Percentiles rank a stretch among this genome's conserved stretches.
Conservation (phyloP, 2,888 invertebrate genomes). For the Cataglyphis altisquamis region DNA sequence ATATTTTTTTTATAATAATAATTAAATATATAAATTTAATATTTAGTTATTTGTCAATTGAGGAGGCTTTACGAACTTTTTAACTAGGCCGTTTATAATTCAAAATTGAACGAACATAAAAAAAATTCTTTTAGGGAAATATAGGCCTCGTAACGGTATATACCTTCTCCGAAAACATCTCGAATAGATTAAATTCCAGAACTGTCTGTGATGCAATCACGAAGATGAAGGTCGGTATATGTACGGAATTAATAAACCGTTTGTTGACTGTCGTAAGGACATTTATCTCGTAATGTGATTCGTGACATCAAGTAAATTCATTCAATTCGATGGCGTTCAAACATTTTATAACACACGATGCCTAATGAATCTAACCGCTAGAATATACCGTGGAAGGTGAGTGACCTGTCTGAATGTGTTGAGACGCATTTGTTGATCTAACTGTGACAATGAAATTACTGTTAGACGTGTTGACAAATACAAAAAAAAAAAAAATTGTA, state of each 20-base stretch:
- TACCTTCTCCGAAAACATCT: constrained; percentile 29
- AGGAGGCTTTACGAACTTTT: background rate
- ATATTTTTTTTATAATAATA: constrained; percentile 16
- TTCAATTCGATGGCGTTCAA: constrained; percentile 28
- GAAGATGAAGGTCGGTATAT: constrained; percentile 15
- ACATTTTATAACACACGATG: constrained; percentile 13
- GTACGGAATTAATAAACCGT: constrained; percentile 43
- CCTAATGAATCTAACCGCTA: constrained; percentile 67
- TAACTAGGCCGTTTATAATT: background rate
- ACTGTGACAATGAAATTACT: constrained; percentile 72
- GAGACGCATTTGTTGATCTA: constrained; percentile 63
- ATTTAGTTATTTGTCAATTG: background rate
- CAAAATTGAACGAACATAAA: constrained; percentile 1
- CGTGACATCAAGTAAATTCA: constrained; percentile 15
- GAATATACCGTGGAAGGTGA: constrained; percentile 72
- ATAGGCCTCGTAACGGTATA: constrained; percentile 38
- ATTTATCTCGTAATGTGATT: constrained; percentile 39
- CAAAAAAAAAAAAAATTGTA: background rate
- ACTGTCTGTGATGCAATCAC: constrained; percentile 14
- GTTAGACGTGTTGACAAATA: constrained; percentile 68
- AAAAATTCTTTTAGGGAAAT: constrained; percentile 27
- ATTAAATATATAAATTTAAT: background rate
- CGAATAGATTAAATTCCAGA: constrained; percentile 44
- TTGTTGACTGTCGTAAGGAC: constrained; percentile 32
- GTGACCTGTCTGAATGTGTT: constrained; percentile 62